Evolutionary conservation across 2,797 vertebrate species (phyloP).

Genomic region (Helicolenus hilgendorfi): DNA sequence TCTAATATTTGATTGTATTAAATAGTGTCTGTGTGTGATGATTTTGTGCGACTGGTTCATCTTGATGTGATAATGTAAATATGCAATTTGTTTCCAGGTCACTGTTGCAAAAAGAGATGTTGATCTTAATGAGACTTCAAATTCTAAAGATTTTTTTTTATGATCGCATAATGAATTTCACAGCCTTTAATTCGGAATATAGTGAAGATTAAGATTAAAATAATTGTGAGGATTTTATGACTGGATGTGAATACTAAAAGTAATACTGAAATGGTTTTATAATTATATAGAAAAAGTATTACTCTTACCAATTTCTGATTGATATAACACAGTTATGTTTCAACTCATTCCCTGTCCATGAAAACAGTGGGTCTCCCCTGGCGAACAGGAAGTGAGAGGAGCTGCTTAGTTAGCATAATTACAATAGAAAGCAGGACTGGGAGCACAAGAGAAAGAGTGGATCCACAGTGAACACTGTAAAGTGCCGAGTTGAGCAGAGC

Average conservation of each 20-base stretch:
- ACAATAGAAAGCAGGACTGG: not conserved
- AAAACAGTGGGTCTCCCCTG: not conserved
- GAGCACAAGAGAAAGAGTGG: not conserved
- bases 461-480: not conserved
- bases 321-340: not conserved
- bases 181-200: not conserved
- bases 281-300: not conserved
- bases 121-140: not conserved
- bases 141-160: not conserved
- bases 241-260: not conserved
- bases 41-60: not conserved
- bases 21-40: not conserved
- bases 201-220: not conserved
- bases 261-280: not conserved
- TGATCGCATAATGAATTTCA: not conserved
- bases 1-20: not conserved
- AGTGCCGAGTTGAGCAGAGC: not conserved
- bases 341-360: not conserved
- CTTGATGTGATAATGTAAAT: not conserved
- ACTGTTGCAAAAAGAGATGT: not conserved
- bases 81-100: not conserved
- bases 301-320: not conserved
- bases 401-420: not conserved
- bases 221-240: not conserved
- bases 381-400: not conserved